phyloP scores from a whole-genome alignment of 1,140 invertebrate species.

The Tetramorium simillimum region DNA sequence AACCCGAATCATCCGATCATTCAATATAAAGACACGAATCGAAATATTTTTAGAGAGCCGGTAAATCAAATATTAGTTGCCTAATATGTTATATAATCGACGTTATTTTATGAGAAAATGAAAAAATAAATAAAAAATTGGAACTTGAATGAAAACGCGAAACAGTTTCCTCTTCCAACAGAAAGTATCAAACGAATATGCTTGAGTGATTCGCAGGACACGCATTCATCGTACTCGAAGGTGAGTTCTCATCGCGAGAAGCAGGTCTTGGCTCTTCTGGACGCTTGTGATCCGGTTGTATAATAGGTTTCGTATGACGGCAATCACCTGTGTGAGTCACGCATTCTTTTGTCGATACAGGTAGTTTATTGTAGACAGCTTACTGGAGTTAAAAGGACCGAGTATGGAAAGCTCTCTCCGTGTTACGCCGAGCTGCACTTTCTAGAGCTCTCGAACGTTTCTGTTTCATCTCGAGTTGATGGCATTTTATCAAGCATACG shows the following conservation, averaged over 20 bases:
- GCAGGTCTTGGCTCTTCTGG: constrained; percentile 36
- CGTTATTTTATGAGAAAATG: not conserved
- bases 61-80: not conserved
- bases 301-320: constrained; percentile 53
- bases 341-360: constrained; percentile 53
- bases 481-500: constrained; percentile 41
- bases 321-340: constrained; percentile 49
- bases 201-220: constrained; percentile 4
- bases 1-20: not conserved
- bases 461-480: constrained; percentile 5
- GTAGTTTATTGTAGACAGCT: constrained; percentile 34
- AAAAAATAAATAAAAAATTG: not conserved
- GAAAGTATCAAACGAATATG: not conserved
- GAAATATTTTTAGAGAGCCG: not conserved
- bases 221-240: constrained; percentile 67
- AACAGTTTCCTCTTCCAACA: not conserved
- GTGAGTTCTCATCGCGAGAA: constrained; percentile 41
- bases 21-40: not conserved
- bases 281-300: constrained; percentile 49
- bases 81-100: not conserved
- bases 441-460: constrained; percentile 51
- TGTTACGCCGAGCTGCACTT: constrained; percentile 32
- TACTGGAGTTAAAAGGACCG: constrained; percentile 39
- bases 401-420: constrained; percentile 40
- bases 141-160: not conserved